A percentile compares a stretch with the other conserved stretches of the same genome.
These are phyloP conservation scores for Gymnobelideus leadbeateri DNA, from an alignment of 2,113 vertebrate genomes.

Conservation along the genomic window DNA sequence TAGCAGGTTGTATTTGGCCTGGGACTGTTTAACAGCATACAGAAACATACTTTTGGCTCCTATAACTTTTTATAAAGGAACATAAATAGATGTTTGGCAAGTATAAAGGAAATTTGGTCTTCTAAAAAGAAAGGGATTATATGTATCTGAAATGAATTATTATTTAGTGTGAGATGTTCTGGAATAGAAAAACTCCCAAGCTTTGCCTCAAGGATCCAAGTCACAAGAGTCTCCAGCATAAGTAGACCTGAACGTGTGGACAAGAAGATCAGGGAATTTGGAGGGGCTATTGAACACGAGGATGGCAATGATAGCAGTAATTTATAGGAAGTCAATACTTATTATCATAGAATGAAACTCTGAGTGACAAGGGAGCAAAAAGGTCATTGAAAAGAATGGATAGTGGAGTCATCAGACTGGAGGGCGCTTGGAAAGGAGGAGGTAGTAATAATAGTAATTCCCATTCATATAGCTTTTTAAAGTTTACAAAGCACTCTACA, in stretches of 20 bases:
- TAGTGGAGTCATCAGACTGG: neutral
- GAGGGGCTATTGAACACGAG: too few relatives aligned
- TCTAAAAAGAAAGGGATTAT: neutral
- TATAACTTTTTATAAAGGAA: neutral
- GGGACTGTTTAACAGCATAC: neutral
- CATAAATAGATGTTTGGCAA: neutral
- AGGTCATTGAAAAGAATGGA: neutral
- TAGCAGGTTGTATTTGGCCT: neutral
- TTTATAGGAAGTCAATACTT: neutral
- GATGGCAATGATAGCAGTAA: neutral
- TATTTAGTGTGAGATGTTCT: neutral
- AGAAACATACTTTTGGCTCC: neutral
- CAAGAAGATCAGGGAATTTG: rapidly evolving
- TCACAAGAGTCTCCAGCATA: rapidly evolving
- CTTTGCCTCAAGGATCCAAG: neutral
- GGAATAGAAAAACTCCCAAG: neutral
- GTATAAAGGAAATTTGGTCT: neutral
- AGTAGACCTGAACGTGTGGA: rapidly evolving
- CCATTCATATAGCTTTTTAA: neutral
- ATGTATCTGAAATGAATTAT: neutral
- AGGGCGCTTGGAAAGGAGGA: neutral
- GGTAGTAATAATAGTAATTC: neutral
- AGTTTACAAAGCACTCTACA: neutral
- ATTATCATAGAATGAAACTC: neutral
- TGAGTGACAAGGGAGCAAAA: rapidly evolving